phyloP scores from a whole-genome alignment of 2,888 invertebrate species.

The Aphrophora alni region DNA sequence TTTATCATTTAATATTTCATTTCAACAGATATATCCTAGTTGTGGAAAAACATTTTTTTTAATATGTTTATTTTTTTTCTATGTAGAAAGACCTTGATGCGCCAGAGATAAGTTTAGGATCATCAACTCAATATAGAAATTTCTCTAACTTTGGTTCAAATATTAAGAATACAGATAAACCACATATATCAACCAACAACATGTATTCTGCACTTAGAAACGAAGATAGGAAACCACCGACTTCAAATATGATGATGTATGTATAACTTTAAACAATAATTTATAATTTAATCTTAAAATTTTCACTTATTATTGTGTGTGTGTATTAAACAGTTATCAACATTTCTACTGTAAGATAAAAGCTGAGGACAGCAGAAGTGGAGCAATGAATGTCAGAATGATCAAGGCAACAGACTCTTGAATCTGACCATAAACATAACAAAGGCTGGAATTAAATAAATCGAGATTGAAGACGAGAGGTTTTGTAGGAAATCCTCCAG shows the following conservation, averaged over 20 bases:
- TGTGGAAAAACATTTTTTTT: not conserved
- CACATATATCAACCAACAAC: not conserved
- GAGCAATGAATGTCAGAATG: too few relatives aligned
- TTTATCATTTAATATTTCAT: too few relatives aligned
- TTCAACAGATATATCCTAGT: not conserved
- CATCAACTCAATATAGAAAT: not conserved
- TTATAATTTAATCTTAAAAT: too few relatives aligned
- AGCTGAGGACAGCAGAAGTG: too few relatives aligned
- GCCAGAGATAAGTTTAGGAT: not conserved
- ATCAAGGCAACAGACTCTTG: too few relatives aligned
- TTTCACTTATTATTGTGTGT: too few relatives aligned
- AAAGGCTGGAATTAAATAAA: too few relatives aligned
- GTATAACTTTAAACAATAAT: not conserved
- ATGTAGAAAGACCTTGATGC: not conserved
- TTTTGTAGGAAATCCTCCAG: too few relatives aligned
- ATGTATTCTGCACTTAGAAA: not conserved
- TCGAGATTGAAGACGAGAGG: too few relatives aligned
- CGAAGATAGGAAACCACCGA: not conserved
- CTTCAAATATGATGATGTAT: not conserved
- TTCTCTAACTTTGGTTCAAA: not conserved
- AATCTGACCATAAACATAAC: too few relatives aligned
- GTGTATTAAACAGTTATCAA: too few relatives aligned
- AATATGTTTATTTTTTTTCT: not conserved
- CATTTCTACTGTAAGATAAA: too few relatives aligned
- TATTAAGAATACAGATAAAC: not conserved